Conservation (phyloP, 2,888 invertebrate genomes). For the Athalia circularis region DNA sequence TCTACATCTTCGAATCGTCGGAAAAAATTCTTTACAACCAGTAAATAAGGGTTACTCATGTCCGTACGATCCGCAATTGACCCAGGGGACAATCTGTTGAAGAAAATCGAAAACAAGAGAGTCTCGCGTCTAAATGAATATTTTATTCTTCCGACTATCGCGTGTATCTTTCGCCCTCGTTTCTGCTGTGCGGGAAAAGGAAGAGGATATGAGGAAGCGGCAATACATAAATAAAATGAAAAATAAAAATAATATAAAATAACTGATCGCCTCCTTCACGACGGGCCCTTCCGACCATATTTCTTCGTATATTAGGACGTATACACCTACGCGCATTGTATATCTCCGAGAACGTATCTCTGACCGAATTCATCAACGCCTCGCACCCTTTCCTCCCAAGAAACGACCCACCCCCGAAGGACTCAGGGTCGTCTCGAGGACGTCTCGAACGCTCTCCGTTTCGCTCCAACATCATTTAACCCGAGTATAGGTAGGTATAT, state of each 20-base stretch:
- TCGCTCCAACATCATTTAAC: constrained; percentile 19
- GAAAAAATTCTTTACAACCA: too few relatives aligned
- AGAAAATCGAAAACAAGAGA: too few relatives aligned
- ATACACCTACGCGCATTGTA: neutral
- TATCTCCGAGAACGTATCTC: constrained; percentile 5
- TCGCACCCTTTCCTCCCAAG: neutral
- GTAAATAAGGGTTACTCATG: too few relatives aligned
- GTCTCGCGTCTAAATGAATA: too few relatives aligned
- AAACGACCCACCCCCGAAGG: neutral
- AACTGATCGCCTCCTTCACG: neutral
- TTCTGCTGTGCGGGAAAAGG: too few relatives aligned
- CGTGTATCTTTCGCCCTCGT: too few relatives aligned
- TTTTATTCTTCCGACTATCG: too few relatives aligned
- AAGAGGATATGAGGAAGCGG: too few relatives aligned
- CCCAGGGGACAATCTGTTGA: too few relatives aligned
- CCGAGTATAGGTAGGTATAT: neutral
- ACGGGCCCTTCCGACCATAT: constrained; percentile 4
- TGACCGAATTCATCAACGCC: constrained; percentile 23
- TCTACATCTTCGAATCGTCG: too few relatives aligned
- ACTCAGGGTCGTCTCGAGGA: constrained; percentile 12
- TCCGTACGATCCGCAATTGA: too few relatives aligned
- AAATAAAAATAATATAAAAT: neutral
- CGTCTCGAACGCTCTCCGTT: neutral
- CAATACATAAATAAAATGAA: too few relatives aligned
- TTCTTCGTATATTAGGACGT: constrained; percentile 14